Base-by-base conservation (phyloP, 2,888 invertebrate species). In the Cephus pygmeus region DNA sequence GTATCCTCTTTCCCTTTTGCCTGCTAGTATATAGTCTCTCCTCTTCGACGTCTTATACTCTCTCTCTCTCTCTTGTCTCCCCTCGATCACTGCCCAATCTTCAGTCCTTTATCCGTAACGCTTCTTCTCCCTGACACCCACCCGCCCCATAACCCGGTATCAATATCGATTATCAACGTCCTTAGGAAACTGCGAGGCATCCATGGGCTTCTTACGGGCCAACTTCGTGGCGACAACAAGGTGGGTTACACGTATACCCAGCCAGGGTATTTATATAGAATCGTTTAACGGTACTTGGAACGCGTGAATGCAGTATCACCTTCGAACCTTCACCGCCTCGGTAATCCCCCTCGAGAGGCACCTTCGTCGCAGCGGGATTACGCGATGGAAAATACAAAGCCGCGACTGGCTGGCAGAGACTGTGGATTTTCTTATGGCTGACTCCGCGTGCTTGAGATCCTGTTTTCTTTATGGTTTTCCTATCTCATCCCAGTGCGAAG, bases 71-170 rank as follows among this genome's bases (percentile, higher is more conserved):
- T 71, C 31, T 31, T 2, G 79, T 81, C 79, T 79, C 81, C 73
- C 76, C 83, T 83, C 83, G 87, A 88, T 88, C 88, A 84, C 81
- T 78, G 83, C 79, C 83, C 86, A 87, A 87, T 87, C 88, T 87
- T 78, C 80, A 79, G 81, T 56, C 81, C 84, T 86, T 87, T 88
- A 87, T 87, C 56, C 84, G 79, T 23, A 69, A 71, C 40, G 74
- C 71, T 34, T 71, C 33, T 33, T 31, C 33, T 34, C 33, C 6
- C 56, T 56, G 56, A 56, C 56, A 56, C 23, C 56, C 23, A 23
- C 2, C 56, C 23, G 23, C 9, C 56, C 23, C 56, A 15, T 40
- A 56, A 15, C 23, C 9, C 23, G 56, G 56, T 56, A 56, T 56
- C 56, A 56, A 56, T 56, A 56, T 56, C 56, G 56, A 56, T 56